phyloP scores from a whole-genome alignment of 2,888 invertebrate species.

The Embidobia sp. region DNA sequence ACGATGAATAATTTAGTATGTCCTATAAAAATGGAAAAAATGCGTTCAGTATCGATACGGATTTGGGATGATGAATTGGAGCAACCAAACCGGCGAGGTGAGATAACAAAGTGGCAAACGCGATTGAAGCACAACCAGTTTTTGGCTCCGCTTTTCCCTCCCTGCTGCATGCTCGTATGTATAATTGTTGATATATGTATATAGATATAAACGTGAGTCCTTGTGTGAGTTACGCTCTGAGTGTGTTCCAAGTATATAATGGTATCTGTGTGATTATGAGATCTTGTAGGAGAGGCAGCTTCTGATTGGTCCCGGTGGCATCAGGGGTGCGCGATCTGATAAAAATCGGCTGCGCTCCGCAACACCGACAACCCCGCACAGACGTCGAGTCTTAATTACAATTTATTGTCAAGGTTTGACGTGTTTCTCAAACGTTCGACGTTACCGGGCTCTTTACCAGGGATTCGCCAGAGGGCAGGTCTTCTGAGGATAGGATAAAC shows the following conservation, averaged over 20 bases:
- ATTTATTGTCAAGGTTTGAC: conserved; percentile 67
- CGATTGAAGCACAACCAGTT: conserved; percentile 37
- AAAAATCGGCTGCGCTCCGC: conserved; percentile 62
- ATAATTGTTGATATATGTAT: conserved; percentile 18
- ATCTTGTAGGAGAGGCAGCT: conserved; percentile 69
- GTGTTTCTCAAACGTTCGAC: conserved; percentile 44
- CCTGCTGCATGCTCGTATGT: conserved; percentile 16
- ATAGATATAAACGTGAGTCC: background rate
- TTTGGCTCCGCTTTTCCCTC: conserved; percentile 58
- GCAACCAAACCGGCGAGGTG: conserved; percentile 35
- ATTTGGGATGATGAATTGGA: conserved; percentile 35
- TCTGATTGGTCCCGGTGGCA: conserved; percentile 80
- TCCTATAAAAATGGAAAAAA: conserved; percentile 47
- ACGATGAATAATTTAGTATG: conserved; percentile 39
- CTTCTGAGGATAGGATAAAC: too few relatives aligned
- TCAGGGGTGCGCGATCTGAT: conserved; percentile 74
- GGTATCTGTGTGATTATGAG: conserved; percentile 49
- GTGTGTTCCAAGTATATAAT: background rate
- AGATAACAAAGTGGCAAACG: conserved; percentile 47
- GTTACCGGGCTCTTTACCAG: conserved; percentile 14
- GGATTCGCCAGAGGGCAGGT: too few relatives aligned
- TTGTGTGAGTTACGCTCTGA: too few relatives aligned
- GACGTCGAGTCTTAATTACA: conserved; percentile 57
- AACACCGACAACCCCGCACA: conserved; percentile 39
- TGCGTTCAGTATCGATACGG: conserved; percentile 35